phyloP scores from a whole-genome alignment of 2,888 invertebrate species.

The Philonicus albiceps region DNA sequence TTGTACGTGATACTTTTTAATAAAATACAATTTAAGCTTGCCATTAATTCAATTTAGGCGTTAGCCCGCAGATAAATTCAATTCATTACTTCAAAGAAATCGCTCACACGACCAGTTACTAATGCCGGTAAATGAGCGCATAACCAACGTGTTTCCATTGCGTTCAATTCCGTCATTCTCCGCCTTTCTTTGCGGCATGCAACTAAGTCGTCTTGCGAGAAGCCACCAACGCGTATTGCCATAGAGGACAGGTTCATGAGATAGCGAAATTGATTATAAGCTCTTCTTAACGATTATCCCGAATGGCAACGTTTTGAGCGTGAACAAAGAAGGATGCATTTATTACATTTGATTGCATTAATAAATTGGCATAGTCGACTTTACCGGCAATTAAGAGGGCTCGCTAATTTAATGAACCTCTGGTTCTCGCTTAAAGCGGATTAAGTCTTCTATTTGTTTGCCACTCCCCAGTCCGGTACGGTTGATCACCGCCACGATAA shows the following conservation, averaged over 20 bases:
- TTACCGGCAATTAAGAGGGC: neutral
- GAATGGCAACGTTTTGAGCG: neutral
- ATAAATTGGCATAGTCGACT: slow-evolving; percentile 8
- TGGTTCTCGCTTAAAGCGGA: neutral
- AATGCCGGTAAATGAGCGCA: neutral
- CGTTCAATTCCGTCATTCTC: neutral
- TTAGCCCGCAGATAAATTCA: neutral
- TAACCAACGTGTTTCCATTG: neutral
- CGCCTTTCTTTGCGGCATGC: neutral
- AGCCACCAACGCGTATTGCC: neutral
- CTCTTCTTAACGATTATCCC: slow-evolving; percentile 13
- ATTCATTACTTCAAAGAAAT: neutral
- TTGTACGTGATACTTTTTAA: neutral
- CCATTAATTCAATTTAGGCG: neutral
- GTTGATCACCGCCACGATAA: neutral
- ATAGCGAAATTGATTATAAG: slow-evolving; percentile 21
- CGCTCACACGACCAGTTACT: neutral
- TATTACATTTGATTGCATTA: slow-evolving; percentile 17
- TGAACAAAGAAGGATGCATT: slow-evolving; percentile 6
- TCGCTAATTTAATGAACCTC: slow-evolving; percentile 11
- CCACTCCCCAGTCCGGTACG: neutral
- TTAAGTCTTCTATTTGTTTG: neutral
- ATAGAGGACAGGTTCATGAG: slow-evolving; percentile 1
- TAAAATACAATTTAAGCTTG: neutral
- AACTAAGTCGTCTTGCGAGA: neutral